Conservation (phyloP, 1,140 invertebrate genomes). For the Drosophila grimshawi region DNA sequence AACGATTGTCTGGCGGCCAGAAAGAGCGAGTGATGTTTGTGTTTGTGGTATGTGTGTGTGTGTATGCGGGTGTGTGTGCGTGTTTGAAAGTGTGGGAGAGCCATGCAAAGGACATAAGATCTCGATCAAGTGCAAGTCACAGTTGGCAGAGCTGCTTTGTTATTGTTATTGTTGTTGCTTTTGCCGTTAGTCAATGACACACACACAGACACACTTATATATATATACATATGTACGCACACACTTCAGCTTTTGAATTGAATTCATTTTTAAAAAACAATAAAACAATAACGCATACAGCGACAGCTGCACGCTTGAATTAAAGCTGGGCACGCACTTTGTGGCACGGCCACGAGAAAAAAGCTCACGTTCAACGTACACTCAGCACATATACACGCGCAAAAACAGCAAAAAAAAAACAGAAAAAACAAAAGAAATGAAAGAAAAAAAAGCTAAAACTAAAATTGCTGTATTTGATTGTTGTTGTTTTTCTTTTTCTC, state of each 20-base stretch:
- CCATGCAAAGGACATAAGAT: constrained; percentile 9
- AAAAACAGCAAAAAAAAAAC: constrained; percentile 30
- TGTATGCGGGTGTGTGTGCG: constrained; percentile 26
- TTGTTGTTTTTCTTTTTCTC: constrained; percentile 11
- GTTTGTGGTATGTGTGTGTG: constrained; percentile 14
- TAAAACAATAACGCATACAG: constrained; percentile 20
- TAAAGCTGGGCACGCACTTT: constrained; percentile 51
- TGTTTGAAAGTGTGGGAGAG: constrained; percentile 9
- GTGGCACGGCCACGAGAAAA: constrained; percentile 41
- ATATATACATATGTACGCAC: constrained; percentile 11
- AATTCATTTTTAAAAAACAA: constrained; percentile 52
- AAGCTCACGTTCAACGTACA: constrained; percentile 29
- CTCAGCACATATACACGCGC: constrained; percentile 19
- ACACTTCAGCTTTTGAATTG: constrained; percentile 11
- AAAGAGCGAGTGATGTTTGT: constrained; percentile 14
- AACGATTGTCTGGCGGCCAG: constrained; percentile 32
- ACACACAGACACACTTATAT: neutral
- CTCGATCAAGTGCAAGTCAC: constrained; percentile 8
- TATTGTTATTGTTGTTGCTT: constrained; percentile 18
- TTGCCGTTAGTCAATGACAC: constrained; percentile 21
- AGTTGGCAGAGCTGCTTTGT: constrained; percentile 19
- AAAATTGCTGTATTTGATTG: constrained; percentile 28
- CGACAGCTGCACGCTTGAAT: constrained; percentile 22
- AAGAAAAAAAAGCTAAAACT: constrained; percentile 35
- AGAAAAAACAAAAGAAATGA: no score